Percentiles rank a stretch among this genome's conserved stretches.
Evolutionary conservation across 1,140 invertebrate genomes (phyloP).

Genomic region (Wiebesia pumilae): DNA sequence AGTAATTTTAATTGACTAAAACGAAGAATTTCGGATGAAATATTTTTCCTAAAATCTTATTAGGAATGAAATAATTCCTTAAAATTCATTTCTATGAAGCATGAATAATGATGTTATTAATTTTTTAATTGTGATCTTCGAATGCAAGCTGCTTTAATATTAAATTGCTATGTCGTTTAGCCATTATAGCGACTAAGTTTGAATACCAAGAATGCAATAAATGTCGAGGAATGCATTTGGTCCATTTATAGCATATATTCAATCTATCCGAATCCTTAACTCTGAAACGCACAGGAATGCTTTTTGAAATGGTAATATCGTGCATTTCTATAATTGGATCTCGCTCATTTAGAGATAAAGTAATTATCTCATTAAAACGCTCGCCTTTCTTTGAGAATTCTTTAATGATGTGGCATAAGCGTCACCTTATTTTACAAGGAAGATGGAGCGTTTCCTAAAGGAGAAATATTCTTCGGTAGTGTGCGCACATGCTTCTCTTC

Average conservation of each 20-base stretch:
- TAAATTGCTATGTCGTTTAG: not conserved
- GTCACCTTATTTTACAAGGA: not conserved
- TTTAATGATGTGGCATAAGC: not conserved
- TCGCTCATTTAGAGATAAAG: not conserved
- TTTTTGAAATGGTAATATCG: slow-evolving; percentile 3
- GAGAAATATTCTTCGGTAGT: not conserved
- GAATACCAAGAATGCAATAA: not conserved
- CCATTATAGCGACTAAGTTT: not conserved
- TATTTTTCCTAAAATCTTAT: too few relatives aligned
- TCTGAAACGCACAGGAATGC: not conserved
- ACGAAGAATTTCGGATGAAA: too few relatives aligned
- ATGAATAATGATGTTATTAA: not conserved
- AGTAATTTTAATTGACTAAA: too few relatives aligned
- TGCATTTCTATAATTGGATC: not conserved
- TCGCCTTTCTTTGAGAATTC: slow-evolving; percentile 1
- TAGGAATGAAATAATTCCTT: too few relatives aligned
- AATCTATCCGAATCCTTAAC: not conserved
- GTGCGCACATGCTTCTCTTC: not conserved
- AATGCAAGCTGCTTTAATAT: not conserved
- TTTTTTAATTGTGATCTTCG: not conserved
- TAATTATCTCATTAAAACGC: slow-evolving; percentile 11
- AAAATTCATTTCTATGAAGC: too few relatives aligned
- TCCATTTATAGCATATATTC: not conserved
- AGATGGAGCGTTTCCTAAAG: not conserved
- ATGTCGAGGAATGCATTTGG: not conserved